Evolutionary conservation across 2,113 vertebrate species (phyloP), one percentile per base, ranked within the genome.

Genomic region (Morone chrysops): DNA sequence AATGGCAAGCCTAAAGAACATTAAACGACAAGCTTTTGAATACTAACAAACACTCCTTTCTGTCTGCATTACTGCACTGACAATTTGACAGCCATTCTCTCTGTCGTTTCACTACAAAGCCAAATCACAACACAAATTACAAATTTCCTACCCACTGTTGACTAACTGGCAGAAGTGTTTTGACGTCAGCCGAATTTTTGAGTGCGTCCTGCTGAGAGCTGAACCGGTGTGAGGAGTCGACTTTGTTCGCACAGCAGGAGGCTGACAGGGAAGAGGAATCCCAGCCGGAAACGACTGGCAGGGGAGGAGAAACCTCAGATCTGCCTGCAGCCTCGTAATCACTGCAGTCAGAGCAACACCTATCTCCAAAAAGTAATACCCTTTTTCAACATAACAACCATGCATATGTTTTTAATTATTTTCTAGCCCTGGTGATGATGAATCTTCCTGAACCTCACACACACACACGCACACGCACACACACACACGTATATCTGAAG

Each of bases 161-260:
- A 82, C 82, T 60, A 82, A 67, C 70, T 25, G 63, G 61, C 70
- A 84, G 70, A 66, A 54, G 66, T 77, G 62, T 86, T 87, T 82
- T 85, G 79, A 87, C 68, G 18, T 75, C 83, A 73, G 78, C 54
- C 0, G 56, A 71, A 83, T 87, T 82, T 78, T 68, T 76, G 65
- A 81, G 75, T 6, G 67, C 9, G 2, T 75, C 84, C 83, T 66
- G 86, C 87, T 90, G 92, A 1, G 87, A 88, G 81, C 82, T 76
- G 92, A 91, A 92, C 84, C 72, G 54, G 62, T 82, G 75, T 67
- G 78, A 90, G 81, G 77, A 89, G 78, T 60, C 57, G 71, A 63
- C 83, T 94, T 82, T 85, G 80, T 89, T 90, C 67, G 51, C 90
- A 31, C 89, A 81, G 88, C 81, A 43, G 83, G 87, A 45, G 83